phyloP scores from a whole-genome alignment of 2,888 invertebrate genomes.

The Aleiodes leptofemur region DNA sequence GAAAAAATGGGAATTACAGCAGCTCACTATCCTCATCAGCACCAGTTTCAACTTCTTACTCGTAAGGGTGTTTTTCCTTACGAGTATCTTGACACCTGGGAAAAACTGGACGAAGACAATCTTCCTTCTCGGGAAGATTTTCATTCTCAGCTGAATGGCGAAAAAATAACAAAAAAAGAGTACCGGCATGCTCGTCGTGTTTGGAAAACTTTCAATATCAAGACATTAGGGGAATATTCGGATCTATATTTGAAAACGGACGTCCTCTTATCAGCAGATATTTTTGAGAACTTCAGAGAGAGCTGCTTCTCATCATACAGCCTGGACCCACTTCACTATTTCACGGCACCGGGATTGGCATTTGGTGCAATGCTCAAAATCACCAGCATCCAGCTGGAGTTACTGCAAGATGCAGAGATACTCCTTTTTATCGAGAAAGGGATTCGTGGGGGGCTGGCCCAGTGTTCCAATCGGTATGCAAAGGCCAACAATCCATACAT shows the following conservation, averaged over 20 bases:
- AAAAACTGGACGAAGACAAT: too few species aligned
- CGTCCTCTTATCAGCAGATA: constrained; percentile 41
- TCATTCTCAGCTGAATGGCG: too few species aligned
- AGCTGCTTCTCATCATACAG: constrained; percentile 41
- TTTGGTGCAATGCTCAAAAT: too few species aligned
- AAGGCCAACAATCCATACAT: constrained; percentile 46
- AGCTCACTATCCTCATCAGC: neutral
- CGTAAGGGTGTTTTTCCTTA: too few species aligned
- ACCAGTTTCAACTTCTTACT: too few species aligned
- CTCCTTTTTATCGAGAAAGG: constrained; percentile 45
- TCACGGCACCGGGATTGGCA: neutral
- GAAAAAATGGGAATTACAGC: neutral
- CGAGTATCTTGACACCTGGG: too few species aligned
- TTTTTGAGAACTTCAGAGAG: constrained; percentile 51
- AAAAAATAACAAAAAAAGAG: constrained; percentile 51
- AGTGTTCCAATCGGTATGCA: constrained; percentile 44
- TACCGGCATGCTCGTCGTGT: constrained; percentile 21
- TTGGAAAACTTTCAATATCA: constrained; percentile 25
- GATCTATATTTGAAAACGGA: constrained; percentile 34
- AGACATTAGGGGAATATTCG: constrained; percentile 24
- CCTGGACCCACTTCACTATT: constrained; percentile 51
- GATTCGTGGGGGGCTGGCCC: constrained; percentile 43
- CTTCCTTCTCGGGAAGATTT: too few species aligned
- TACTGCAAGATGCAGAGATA: constrained; percentile 46
- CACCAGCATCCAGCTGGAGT: constrained; percentile 39